phyloP scores from a whole-genome alignment of 2,797 vertebrate species.

The Anabacerthia variegaticeps region DNA sequence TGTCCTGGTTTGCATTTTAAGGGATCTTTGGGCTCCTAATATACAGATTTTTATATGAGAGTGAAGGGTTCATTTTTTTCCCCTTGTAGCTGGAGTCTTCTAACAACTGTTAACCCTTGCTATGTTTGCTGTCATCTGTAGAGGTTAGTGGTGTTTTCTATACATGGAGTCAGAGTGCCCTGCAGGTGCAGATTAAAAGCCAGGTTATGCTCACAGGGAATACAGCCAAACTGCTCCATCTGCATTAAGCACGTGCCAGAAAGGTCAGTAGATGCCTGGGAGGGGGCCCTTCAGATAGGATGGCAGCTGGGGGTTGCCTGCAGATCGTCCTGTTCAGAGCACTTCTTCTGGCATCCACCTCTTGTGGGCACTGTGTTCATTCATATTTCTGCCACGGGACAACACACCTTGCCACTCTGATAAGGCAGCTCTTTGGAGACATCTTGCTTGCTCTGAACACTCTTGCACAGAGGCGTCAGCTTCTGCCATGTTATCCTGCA shows the following conservation, averaged over 20 bases:
- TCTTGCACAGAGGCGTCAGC: neutral
- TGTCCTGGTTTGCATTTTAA: neutral
- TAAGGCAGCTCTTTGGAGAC: neutral
- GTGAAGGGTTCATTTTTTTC: neutral
- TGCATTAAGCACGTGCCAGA: neutral
- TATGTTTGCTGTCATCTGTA: neutral
- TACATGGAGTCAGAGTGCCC: neutral
- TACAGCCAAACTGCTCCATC: neutral
- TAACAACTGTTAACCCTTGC: neutral
- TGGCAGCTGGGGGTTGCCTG: neutral
- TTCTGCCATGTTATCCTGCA: accelerated
- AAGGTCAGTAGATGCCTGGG: neutral
- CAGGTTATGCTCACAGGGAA: neutral
- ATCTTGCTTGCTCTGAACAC: neutral
- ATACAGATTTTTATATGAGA: neutral
- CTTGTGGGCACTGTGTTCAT: neutral
- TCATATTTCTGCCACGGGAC: neutral
- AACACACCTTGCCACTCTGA: neutral
- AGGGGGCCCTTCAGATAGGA: neutral
- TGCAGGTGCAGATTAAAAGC: neutral
- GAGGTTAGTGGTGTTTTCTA: neutral
- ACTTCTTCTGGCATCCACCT: neutral
- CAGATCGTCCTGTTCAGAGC: neutral
- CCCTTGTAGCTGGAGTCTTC: neutral
- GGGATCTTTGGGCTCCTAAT: neutral